Evolutionary conservation across 2,888 invertebrate species (phyloP).

Genomic region (Hypselothyrea guttata): DNA sequence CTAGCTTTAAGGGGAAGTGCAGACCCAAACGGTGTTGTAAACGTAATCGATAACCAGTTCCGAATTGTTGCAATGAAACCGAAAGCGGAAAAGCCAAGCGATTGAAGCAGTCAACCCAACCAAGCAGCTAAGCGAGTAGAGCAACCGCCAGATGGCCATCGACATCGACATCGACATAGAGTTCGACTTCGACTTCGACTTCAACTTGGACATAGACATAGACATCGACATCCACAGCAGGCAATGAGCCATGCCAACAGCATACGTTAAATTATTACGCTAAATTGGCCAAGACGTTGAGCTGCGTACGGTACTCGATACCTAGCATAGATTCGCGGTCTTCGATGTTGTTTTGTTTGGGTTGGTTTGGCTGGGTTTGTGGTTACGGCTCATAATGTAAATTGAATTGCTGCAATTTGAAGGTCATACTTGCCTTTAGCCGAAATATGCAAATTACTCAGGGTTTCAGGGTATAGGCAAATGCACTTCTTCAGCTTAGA

Average conservation of each 20-base stretch:
- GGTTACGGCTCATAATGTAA: conserved; percentile 37
- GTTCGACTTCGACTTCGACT: neutral
- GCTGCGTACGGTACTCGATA: too few relatives aligned
- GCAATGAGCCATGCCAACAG: conserved; percentile 69
- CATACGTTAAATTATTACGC: conserved; percentile 70
- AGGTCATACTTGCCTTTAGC: conserved; percentile 66
- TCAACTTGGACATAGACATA: neutral
- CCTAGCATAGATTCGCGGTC: too few relatives aligned
- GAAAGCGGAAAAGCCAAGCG: conserved; percentile 75
- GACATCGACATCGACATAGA: conserved; percentile 1
- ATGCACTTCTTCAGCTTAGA: conserved; percentile 60
- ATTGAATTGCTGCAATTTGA: conserved; percentile 72
- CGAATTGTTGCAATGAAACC: conserved; percentile 77
- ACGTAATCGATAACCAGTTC: conserved; percentile 78
- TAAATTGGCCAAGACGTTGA: conserved; percentile 62
- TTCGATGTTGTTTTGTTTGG: too few relatives aligned
- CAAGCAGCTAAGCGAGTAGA: conserved; percentile 32
- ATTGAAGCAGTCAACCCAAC: conserved; percentile 48
- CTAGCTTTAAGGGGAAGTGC: too few relatives aligned
- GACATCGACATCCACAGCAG: conserved; percentile 11
- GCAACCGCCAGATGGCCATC: conserved; percentile 20
- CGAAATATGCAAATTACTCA: conserved; percentile 66
- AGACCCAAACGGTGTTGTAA: conserved; percentile 44
- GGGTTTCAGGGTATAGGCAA: conserved; percentile 55
- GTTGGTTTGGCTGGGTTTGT: neutral